phyloP scores from a whole-genome alignment of 2,888 invertebrate species.

The Andrena fulva region DNA sequence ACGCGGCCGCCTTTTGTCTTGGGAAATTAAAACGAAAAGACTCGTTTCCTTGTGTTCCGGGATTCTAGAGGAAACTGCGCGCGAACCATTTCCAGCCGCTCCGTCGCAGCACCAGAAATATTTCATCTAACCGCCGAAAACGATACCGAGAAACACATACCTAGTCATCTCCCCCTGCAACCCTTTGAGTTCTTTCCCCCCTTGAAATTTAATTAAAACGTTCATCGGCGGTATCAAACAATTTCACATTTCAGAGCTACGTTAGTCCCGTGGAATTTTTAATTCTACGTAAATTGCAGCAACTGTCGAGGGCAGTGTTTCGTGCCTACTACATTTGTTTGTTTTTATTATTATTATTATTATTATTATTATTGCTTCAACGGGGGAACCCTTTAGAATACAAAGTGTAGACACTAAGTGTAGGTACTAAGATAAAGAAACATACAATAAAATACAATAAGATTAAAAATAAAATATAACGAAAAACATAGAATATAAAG shows the following conservation, averaged over 20 bases:
- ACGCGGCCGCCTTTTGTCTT: conserved; percentile 59
- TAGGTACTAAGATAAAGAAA: no score
- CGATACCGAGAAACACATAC: conserved; percentile 1
- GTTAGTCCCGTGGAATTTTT: neutral
- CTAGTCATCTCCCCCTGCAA: neutral
- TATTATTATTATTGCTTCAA: no score
- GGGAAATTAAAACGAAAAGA: conserved; percentile 61
- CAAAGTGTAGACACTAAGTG: no score
- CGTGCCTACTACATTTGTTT: neutral
- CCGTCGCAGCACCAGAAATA: conserved; percentile 5
- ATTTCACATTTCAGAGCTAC: neutral
- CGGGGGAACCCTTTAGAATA: no score
- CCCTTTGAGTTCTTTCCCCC: neutral
- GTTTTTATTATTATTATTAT: no score
- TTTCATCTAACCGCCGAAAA: conserved; percentile 4
- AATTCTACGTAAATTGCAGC: neutral
- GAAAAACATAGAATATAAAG: no score
- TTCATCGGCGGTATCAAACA: neutral
- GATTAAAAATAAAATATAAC: no score
- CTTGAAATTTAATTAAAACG: conserved; percentile 37
- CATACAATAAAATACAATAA: no score
- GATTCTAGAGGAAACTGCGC: neutral
- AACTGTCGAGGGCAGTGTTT: neutral
- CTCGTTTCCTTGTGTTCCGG: conserved; percentile 6
- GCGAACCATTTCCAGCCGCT: conserved; percentile 7